phyloP scores from a whole-genome alignment of 2,797 vertebrate genomes.

The Alectoris magna region DNA sequence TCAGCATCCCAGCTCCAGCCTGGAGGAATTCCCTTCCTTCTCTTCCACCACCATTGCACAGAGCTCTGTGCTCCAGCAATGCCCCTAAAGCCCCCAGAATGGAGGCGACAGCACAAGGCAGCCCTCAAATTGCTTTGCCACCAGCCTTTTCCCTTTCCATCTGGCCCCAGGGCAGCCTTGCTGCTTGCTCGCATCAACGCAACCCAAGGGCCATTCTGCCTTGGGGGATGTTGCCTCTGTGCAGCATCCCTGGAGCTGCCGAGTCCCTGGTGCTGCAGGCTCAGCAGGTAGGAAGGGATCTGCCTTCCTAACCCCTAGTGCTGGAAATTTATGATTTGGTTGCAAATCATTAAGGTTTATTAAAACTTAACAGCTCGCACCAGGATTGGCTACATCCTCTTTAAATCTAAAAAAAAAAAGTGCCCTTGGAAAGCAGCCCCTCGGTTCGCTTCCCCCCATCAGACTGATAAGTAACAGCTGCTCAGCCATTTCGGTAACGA shows the following conservation, averaged over 20 bases:
- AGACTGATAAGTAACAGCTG: conserved; percentile 72
- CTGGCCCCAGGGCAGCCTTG: neutral
- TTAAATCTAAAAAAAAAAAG: conserved; percentile 21
- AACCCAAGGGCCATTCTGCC: rapidly evolving
- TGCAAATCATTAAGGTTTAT: conserved; percentile 59
- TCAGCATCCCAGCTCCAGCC: neutral
- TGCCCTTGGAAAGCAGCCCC: conserved; percentile 61
- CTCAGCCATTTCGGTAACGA: conserved; percentile 63
- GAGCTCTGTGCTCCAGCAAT: rapidly evolving
- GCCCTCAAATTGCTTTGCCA: neutral
- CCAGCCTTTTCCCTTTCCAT: neutral
- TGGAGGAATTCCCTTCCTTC: neutral
- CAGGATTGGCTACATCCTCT: conserved; percentile 54
- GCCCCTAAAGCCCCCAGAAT: rapidly evolving
- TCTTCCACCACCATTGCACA: rapidly evolving
- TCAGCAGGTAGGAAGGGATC: neutral
- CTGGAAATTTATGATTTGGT: conserved; percentile 28
- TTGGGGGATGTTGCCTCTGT: neutral
- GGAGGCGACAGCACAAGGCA: rapidly evolving
- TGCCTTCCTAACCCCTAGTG: neutral
- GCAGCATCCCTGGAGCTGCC: neutral
- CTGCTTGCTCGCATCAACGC: neutral
- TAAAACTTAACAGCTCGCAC: conserved; percentile 44
- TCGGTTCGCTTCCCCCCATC: conserved; percentile 51
- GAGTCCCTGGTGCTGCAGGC: neutral